Conservation (phyloP, 2,888 invertebrate genomes). For the Athetis lepigone region DNA sequence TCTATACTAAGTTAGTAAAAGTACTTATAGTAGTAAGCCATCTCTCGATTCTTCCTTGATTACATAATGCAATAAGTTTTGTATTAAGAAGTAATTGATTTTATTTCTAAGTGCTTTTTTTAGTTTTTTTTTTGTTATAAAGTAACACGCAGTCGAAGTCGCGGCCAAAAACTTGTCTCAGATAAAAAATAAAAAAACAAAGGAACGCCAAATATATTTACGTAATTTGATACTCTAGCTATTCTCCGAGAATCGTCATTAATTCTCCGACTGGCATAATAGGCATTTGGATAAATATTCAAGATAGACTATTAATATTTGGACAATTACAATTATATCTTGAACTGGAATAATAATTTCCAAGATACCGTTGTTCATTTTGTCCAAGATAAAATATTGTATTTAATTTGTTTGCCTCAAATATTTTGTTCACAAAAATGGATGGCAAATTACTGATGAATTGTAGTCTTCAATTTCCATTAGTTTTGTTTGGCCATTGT, state of each 20-base stretch:
- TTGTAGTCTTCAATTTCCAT: conserved; percentile 6
- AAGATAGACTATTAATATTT: conserved; percentile 53
- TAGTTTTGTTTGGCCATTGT: neutral
- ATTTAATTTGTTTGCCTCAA: conserved; percentile 21
- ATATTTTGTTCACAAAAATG: conserved; percentile 25
- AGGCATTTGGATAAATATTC: conserved; percentile 41
- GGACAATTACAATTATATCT: conserved; percentile 48
- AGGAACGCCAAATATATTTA: conserved; percentile 17
- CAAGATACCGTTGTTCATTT: conserved; percentile 25
- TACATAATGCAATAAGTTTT: too few species aligned
- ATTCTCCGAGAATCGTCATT: conserved; percentile 32
- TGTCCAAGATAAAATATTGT: conserved; percentile 25
- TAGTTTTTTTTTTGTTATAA: too few species aligned
- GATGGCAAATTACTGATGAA: neutral
- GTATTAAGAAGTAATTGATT: too few species aligned
- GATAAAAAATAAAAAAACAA: conserved; percentile 11
- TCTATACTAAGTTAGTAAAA: too few species aligned
- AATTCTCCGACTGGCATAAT: conserved; percentile 29
- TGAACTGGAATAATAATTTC: conserved; percentile 34
- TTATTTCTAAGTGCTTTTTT: too few species aligned
- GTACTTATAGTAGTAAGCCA: too few species aligned
- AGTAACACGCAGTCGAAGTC: too few species aligned
- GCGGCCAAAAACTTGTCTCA: neutral
- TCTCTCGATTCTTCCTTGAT: too few species aligned
- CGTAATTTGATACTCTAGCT: conserved; percentile 15